Evolutionary conservation across 2,888 invertebrate genomes (phyloP).

Genomic region (Belgica antarctica): DNA sequence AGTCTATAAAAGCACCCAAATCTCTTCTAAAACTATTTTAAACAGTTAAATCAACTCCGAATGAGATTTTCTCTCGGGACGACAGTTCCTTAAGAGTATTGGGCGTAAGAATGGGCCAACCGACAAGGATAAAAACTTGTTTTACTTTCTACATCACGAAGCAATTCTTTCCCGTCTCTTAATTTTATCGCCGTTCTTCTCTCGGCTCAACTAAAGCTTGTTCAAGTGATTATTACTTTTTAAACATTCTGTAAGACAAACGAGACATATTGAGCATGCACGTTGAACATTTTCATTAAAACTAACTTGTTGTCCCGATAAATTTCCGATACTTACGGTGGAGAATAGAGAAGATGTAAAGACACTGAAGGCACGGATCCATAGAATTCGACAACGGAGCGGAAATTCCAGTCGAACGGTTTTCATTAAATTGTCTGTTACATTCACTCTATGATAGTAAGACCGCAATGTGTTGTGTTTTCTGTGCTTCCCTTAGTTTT

Average conservation of each 20-base stretch:
- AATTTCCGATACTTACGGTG: neutral
- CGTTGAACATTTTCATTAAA: constrained; percentile 29
- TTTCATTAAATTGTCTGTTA: constrained; percentile 32
- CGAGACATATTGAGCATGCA: neutral
- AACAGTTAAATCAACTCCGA: neutral
- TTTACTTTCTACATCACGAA: neutral
- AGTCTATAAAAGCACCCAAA: neutral
- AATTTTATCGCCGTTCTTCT: neutral
- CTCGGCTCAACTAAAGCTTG: constrained; percentile 10
- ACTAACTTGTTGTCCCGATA: constrained; percentile 14
- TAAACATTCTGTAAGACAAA: constrained; percentile 8
- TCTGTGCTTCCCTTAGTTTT: neutral
- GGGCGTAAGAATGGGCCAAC: neutral
- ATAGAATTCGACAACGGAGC: neutral
- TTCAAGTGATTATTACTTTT: constrained; percentile 26
- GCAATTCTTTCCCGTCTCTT: neutral
- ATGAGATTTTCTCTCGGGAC: neutral
- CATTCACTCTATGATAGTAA: neutral
- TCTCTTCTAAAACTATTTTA: constrained; percentile 3
- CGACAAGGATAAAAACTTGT: neutral
- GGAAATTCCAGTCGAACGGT: constrained; percentile 10
- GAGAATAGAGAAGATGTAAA: neutral
- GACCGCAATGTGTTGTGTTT: constrained; percentile 14
- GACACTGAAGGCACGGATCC: too few species aligned
- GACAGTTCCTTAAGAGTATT: neutral